Evolutionary conservation across 2,797 vertebrate species (phyloP).

Genomic region (Phyllotis vaccarum): DNA sequence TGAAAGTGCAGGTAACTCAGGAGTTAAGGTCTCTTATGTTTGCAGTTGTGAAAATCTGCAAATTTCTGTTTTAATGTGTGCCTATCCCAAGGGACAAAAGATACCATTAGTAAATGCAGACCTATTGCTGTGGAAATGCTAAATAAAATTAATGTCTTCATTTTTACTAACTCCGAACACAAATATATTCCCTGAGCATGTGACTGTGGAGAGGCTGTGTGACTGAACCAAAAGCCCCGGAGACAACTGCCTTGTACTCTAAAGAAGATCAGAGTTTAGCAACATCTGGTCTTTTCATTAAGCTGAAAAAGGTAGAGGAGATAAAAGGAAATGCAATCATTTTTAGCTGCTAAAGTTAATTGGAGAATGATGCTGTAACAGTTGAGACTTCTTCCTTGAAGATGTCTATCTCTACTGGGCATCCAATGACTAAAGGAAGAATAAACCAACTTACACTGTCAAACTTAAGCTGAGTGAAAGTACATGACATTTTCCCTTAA

Average conservation of each 20-base stretch:
- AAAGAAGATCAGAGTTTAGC: conserved; percentile 65
- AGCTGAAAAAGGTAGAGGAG: conserved; percentile 69
- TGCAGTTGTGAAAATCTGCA: conserved; percentile 62
- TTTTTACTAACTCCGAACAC: conserved; percentile 75
- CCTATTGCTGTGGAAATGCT: conserved; percentile 73
- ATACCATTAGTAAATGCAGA: conserved; percentile 77
- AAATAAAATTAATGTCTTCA: conserved; percentile 82
- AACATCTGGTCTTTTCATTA: conserved; percentile 76
- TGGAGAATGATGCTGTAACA: conserved; percentile 71
- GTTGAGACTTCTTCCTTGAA: conserved; percentile 52
- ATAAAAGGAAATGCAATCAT: conserved; percentile 75
- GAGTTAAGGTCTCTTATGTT: conserved; percentile 74
- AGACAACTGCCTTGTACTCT: conserved; percentile 68
- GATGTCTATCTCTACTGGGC: neutral
- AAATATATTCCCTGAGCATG: conserved; percentile 54
- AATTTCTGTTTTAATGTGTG: conserved; percentile 73
- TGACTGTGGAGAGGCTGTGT: conserved; percentile 53
- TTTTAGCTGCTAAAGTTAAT: conserved; percentile 69
- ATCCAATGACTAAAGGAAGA: neutral
- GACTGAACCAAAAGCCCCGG: conserved; percentile 72
- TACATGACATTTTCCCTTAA: neutral
- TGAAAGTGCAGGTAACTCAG: conserved; percentile 8
- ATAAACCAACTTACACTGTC: neutral
- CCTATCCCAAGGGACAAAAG: conserved; percentile 69
- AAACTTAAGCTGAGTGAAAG: neutral